These are phyloP conservation scores for Aplysia californica DNA, from an alignment of 1,140 invertebrate genomes.

Conservation along the genomic window DNA sequence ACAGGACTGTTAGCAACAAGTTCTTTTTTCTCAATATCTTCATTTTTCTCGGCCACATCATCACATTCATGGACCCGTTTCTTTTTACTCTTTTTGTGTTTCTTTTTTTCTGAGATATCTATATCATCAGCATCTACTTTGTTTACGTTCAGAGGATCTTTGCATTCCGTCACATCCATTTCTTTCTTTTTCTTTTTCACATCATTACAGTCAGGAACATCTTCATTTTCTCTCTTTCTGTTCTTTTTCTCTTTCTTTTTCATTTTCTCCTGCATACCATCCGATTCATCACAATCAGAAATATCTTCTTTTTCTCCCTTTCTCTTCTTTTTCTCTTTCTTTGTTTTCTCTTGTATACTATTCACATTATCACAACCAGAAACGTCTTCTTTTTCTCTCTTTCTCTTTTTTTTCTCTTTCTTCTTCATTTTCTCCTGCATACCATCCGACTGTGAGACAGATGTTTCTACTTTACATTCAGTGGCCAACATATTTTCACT, in stretches of 20 bases:
- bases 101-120: not conserved
- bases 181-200: not conserved
- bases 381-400: no score
- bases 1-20: not conserved
- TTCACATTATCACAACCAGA: not conserved
- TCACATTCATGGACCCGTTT: not conserved
- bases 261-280: not conserved
- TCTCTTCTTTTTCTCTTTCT: not conserved
- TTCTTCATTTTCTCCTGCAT: not conserved
- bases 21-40: not conserved
- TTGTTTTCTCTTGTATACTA: not conserved
- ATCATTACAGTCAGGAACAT: not conserved
- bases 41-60: not conserved
- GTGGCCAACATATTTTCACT: not conserved
- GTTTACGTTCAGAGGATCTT: not conserved
- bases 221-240: not conserved
- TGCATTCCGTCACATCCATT: not conserved
- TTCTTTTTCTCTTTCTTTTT: not conserved
- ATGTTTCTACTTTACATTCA: not conserved
- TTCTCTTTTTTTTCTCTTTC: not conserved
- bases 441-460: no score
- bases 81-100: constrained; percentile 17
- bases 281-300: not conserved
- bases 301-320: not conserved
- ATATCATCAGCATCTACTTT: not conserved